Evolutionary conservation across 2,797 vertebrate species (phyloP), one percentile per base, ranked within the genome.

Genomic region (Champsocephalus gunnari): DNA sequence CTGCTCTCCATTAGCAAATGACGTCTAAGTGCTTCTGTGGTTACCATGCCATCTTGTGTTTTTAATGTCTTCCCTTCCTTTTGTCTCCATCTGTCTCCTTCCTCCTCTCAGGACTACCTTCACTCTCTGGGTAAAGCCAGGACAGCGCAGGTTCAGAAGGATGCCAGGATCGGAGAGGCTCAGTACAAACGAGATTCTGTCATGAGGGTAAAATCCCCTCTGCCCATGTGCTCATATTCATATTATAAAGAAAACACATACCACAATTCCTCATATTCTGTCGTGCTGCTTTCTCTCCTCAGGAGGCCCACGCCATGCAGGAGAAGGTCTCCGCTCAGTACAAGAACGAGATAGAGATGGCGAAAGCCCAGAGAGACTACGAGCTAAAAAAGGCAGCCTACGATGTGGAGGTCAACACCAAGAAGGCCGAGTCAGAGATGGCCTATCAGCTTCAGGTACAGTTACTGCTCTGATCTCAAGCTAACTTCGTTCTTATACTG

Each of bases 291-390:
- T 73, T 67, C 9, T 57, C 12, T 14, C 16, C 56, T 32, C 81
- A 98, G 97, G 97, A 98, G 80, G 97, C 97, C 41, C 94, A 95
- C 12, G 97, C 97, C 14, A 96, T 96, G 93, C 97, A 98, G 82
- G 95, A 96, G 88, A 98, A 98, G 80, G 93, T 98, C 24, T 98
- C 97, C 0, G 96, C 97, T 61, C 97, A 98, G 86, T 98, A 97
- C 71, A 88, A 95, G 87, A 98, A 96, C n/a, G 97, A 98, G 89
- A 98, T 97, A 0, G 96, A 98, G 87, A 98, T 98, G 96, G 97
- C 97, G 4, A 98, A 98, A 88, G 91, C 97, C 0, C 97, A 98
- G 92, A 93, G 97, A 74, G 97, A 98, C 91, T 98, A 89, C 0
- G 97, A 98, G 89, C 93, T 98, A 89, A 98, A 98, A 87, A 98